Evolutionary conservation across 2,888 invertebrate genomes (phyloP).

Genomic region (Nymphalis c-album): DNA sequence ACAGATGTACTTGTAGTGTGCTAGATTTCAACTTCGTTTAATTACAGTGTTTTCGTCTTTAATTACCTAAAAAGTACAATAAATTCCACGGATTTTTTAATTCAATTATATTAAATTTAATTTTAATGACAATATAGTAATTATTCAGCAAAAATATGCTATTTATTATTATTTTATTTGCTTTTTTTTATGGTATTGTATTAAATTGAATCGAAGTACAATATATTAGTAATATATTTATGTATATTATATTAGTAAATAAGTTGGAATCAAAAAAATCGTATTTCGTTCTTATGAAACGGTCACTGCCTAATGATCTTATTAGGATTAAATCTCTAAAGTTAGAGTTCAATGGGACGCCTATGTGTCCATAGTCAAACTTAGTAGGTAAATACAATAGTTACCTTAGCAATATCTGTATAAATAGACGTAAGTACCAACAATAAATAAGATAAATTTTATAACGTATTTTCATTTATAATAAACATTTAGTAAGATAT

Average conservation of each 20-base stretch:
- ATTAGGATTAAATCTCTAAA: conserved; percentile 50
- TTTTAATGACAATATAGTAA: conserved; percentile 4
- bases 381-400: conserved; percentile 66
- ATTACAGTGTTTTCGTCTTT: conserved; percentile 19
- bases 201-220: conserved; percentile 18
- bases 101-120: background rate
- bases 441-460: conserved; percentile 48
- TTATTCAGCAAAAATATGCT: conserved; percentile 11
- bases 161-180: conserved; percentile 16
- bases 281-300: conserved; percentile 44
- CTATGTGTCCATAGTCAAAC: conserved; percentile 70
- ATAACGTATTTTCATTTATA: conserved; percentile 12
- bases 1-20: conserved; percentile 53
- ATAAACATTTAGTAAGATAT: background rate
- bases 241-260: conserved; percentile 30
- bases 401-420: conserved; percentile 69
- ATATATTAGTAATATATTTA: no score
- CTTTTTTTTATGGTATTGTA: background rate
- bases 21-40: conserved; percentile 51
- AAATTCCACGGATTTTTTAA: background rate
- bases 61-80: conserved; percentile 12
- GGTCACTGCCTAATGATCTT: conserved; percentile 71
- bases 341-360: conserved; percentile 54
- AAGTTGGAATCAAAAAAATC: conserved; percentile 40
- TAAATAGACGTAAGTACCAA: conserved; percentile 61